phyloP scores from a whole-genome alignment of 2,113 vertebrate species.

The Nothoprocta pentlandii region DNA sequence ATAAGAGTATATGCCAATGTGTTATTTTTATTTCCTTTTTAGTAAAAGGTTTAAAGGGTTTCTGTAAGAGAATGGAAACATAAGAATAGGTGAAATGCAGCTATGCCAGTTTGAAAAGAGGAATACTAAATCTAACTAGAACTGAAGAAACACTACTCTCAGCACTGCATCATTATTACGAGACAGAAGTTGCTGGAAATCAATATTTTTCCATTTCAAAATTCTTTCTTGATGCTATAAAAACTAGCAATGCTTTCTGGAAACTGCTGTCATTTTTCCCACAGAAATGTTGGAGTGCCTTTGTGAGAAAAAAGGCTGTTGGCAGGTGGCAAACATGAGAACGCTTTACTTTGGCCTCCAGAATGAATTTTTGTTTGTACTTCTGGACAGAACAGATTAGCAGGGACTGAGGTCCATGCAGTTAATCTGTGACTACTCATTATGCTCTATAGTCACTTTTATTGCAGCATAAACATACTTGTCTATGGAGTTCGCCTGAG shows the following conservation, averaged over 20 bases:
- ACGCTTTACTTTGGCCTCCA: neutral
- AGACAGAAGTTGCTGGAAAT: neutral
- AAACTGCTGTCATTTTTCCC: neutral
- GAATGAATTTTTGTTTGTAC: conserved; percentile 21
- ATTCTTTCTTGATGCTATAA: neutral
- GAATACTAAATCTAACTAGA: neutral
- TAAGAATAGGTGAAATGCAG: neutral
- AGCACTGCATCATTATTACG: neutral
- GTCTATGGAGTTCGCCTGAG: conserved; percentile 3
- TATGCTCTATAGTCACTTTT: neutral
- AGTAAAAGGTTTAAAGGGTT: neutral
- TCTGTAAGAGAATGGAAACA: neutral
- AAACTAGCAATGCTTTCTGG: neutral
- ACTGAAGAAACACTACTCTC: neutral
- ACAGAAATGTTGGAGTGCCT: neutral
- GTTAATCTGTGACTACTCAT: neutral
- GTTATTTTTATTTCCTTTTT: conserved; percentile 4
- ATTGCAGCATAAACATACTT: neutral
- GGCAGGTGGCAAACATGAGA: conserved; percentile 27
- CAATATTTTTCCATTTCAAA: neutral
- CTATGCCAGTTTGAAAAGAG: neutral
- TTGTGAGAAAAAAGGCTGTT: neutral
- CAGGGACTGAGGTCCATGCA: neutral
- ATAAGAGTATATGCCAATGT: neutral
- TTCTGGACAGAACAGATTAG: neutral